Evolutionary conservation across 2,888 invertebrate species (phyloP), one percentile per base, ranked within the genome.

Genomic region (Muscina levida): DNA sequence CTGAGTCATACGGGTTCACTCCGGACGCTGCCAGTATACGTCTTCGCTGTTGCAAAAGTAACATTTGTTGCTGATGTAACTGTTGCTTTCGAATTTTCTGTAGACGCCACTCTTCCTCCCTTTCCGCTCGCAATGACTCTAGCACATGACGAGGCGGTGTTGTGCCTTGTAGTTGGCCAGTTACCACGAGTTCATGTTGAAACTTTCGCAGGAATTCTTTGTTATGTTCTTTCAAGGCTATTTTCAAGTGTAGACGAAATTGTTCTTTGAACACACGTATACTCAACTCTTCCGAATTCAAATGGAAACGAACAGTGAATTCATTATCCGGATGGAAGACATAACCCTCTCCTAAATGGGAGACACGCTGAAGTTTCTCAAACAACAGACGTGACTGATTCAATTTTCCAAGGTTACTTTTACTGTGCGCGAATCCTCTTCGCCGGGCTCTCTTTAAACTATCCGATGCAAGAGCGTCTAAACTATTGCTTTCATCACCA

Each of bases 121-220:
- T 84, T 74, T 87, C 85, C 65, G 85, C 84, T 0, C 86, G 85
- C 74, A 88, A 77, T 75, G 87, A 85, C 62, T 86, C 85, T 19
- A 89, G 82, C 53, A 88, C 87, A 65, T 86, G 84, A 15, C 84
- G 83, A 17, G 89, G 88, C 1, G 89, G 90, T 72, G 87, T 86
- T 11, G 89, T 88, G 71, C 88, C 88, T 82, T 87, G 65, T 59
- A 88, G 78, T 10, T 85, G 85, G 3, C 90, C 90, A 72, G 85
- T 88, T 44, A 87, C 82, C 62, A 90, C 86, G 81, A 90, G 87
- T 82, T 89, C 87, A 72, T 88, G 86, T 82, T 87, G 88, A 85
- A 90, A 88, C 80, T 89, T 86, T 84, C 89, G 89, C 80, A 90
- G 86, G 83, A 90, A 90, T 81, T 87, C 87, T 84, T 89, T 90